phyloP scores from a whole-genome alignment of 1,140 invertebrate genomes.

The Coelopa frigida region DNA sequence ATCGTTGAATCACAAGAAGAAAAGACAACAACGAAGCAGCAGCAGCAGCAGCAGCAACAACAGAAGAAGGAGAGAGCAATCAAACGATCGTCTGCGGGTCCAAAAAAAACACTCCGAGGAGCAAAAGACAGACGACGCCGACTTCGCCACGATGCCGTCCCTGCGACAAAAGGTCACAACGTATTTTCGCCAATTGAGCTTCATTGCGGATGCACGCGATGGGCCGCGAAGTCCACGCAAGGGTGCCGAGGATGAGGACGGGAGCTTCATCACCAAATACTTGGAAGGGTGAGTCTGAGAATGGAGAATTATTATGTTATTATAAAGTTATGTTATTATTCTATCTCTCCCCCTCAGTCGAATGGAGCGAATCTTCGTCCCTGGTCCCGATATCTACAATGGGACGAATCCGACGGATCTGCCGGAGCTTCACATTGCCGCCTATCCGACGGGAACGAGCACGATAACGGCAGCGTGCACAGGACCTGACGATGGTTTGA shows the following conservation, averaged over 20 bases:
- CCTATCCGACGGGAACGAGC: constrained; percentile 48
- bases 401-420: constrained; percentile 60
- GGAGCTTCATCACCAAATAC: constrained; percentile 66
- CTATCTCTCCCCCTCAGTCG: constrained; percentile 18
- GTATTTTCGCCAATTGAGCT: constrained; percentile 66
- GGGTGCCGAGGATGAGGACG: constrained; percentile 46
- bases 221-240: constrained; percentile 36
- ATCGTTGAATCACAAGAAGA: too few relatives aligned
- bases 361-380: constrained; percentile 32
- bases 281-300: constrained; percentile 56
- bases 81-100: too few relatives aligned
- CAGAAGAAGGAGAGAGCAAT: too few relatives aligned
- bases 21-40: too few relatives aligned
- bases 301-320: neutral
- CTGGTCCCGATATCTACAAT: constrained; percentile 53
- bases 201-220: constrained; percentile 54
- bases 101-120: too few relatives aligned
- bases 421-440: constrained; percentile 51
- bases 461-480: constrained; percentile 60
- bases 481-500: constrained; percentile 69
- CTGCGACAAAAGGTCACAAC: constrained; percentile 65
- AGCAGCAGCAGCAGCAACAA: too few relatives aligned
- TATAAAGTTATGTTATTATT: neutral
- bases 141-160: constrained; percentile 54
- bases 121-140: too few relatives aligned